Evolutionary conservation across 2,888 invertebrate species (phyloP).

Genomic region (Allacma fusca): DNA sequence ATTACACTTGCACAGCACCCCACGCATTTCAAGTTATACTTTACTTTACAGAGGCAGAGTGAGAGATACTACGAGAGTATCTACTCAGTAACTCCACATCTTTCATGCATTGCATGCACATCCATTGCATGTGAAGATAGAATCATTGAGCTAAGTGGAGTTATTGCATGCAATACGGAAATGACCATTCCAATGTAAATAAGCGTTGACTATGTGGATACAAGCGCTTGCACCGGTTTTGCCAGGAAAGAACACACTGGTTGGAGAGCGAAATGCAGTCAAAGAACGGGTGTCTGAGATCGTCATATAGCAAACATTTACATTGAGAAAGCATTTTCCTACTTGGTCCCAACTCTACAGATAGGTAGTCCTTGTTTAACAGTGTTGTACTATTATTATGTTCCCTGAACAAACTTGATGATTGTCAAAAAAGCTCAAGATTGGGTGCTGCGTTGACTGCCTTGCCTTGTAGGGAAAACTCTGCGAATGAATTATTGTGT

Average conservation of each 20-base stretch:
- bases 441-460: background rate
- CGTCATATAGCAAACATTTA: slow-evolving; percentile 11
- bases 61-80: background rate
- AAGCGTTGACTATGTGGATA: slow-evolving; percentile 4
- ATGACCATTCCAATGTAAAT: slow-evolving; percentile 57
- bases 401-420: slow-evolving; percentile 13
- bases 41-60: background rate
- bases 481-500: background rate
- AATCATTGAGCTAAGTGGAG: slow-evolving; percentile 18
- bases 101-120: background rate
- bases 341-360: no score
- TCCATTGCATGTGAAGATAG: slow-evolving; percentile 4
- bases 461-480: background rate
- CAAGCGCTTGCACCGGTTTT: background rate
- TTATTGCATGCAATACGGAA: slow-evolving; percentile 57
- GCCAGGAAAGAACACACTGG: background rate
- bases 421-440: slow-evolving; percentile 11
- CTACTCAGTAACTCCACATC: background rate
- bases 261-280: background rate
- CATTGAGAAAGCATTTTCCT: slow-evolving; percentile 19
- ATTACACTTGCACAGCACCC: slow-evolving; percentile 29
- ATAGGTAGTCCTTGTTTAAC: background rate
- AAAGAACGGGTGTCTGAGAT: slow-evolving; percentile 26
- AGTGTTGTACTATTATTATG: background rate
- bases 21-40: slow-evolving; percentile 19